These are phyloP conservation scores for Cordilura impudica DNA, from an alignment of 2,888 invertebrate genomes.

Conservation along the genomic window DNA sequence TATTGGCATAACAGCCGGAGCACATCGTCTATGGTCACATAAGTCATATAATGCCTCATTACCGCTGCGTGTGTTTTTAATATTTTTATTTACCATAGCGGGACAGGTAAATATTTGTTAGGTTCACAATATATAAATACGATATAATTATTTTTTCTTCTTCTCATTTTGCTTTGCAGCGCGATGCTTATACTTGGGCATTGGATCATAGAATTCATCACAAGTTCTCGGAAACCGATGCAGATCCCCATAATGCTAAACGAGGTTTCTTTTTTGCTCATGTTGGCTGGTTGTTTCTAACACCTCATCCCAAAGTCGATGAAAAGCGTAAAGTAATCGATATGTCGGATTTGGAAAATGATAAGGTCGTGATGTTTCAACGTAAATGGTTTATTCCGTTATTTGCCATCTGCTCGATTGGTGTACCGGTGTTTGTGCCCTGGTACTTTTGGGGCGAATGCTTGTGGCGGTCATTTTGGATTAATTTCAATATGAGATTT, in stretches of 20 bases:
- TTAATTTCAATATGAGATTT: slow-evolving; percentile 91
- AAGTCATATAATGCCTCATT: slow-evolving; percentile 86
- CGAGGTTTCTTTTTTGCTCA: slow-evolving; percentile 95
- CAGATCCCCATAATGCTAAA: slow-evolving; percentile 86
- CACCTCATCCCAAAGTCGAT: slow-evolving; percentile 89
- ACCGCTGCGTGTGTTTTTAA: slow-evolving; percentile 84
- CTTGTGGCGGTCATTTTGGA: slow-evolving; percentile 87
- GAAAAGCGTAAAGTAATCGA: slow-evolving; percentile 84
- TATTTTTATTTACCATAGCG: slow-evolving; percentile 86
- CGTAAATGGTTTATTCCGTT: slow-evolving; percentile 86
- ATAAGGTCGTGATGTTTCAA: slow-evolving; percentile 87
- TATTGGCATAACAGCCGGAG: slow-evolving; percentile 90
- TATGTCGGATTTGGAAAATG: slow-evolving; percentile 84
- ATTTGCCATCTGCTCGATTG: slow-evolving; percentile 84
- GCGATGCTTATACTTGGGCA: slow-evolving; percentile 91
- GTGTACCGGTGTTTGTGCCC: slow-evolving; percentile 87
- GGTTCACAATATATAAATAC: slow-evolving; percentile 61
- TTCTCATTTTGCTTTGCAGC: slow-evolving; percentile 79
- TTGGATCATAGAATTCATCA: slow-evolving; percentile 93
- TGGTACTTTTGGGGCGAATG: slow-evolving; percentile 91
- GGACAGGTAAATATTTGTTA: slow-evolving; percentile 91
- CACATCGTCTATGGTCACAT: slow-evolving; percentile 89
- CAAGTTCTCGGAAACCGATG: slow-evolving; percentile 91
- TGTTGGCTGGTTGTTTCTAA: slow-evolving; percentile 93
- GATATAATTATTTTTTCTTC: too few species aligned